Base-by-base conservation (phyloP, 1,140 invertebrate species). In the Scaptomyza montana region DNA sequence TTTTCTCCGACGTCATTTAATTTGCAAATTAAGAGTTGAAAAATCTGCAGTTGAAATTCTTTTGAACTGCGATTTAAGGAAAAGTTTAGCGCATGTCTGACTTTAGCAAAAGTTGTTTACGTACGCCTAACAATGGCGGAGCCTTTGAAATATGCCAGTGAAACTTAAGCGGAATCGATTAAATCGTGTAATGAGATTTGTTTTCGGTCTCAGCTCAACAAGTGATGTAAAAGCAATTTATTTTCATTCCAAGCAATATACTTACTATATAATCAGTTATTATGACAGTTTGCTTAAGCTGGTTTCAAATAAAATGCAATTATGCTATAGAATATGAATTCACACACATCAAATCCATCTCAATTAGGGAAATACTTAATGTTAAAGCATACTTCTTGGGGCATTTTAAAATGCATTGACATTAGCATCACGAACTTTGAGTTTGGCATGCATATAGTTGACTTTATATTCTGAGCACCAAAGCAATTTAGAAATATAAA, bases 1-100 rank as follows among this genome's bases (percentile, higher is more conserved):
- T 12, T 41, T 41, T 41, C 12, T 41, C 9, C 12, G 5, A 13
- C 39, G 28, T 61, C 49, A 54, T 55, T 54, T 51, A 51, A 59
- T 71, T 51, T 57, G 53, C 62, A 57, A 71, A 65, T 71, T 46
- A 71, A 57, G 33, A 36, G 33, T 36, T 36, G 8, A 39, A 28
- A 25, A 56, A n/a, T 45, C n/a, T 19, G 10, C 49, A 21, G 25
- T 50, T 33, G 36, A 39, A 36, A 39, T 55, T 16, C 13, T 2
- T 12, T 21, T 41, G 19, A 41, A 13, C 10, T 13, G 19, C 13
- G 12, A 55, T 41, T 21, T 41, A 41, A n/a, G 54, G 7, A 39
- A n/a, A n/a, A n/a, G 2, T 9, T 3, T 36, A 7, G 9, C 10
- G 5, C 16, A 19, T 39, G 53, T 39, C 53, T 25, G 7, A 43